Percentiles rank a stretch among this genome's conserved stretches.
Evolutionary conservation across 2,113 vertebrate genomes (phyloP).

Genomic region (Todiramphus saurophagus): DNA sequence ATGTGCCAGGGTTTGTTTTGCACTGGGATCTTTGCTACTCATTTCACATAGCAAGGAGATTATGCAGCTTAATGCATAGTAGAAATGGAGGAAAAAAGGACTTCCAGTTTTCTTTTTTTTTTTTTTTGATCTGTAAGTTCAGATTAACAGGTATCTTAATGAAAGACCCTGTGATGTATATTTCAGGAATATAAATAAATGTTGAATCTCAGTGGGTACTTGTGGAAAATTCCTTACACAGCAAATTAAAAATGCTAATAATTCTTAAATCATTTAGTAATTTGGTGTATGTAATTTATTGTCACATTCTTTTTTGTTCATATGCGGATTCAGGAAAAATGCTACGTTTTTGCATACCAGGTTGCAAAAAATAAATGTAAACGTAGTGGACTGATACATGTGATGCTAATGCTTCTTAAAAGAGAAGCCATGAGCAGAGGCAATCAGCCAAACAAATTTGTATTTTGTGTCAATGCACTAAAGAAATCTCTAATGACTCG

Average conservation of each 20-base stretch:
- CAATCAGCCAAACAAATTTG: slow-evolving; percentile 10
- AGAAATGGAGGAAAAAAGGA: background rate
- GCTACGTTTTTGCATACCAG: background rate
- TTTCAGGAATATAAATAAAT: background rate
- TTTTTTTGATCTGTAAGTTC: background rate
- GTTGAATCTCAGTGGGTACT: background rate
- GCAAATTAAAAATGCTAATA: background rate
- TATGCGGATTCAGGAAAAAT: background rate
- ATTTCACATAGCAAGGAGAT: background rate
- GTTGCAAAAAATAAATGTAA: background rate
- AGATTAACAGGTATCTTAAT: background rate
- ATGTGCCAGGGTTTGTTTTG: background rate
- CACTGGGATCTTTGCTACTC: background rate
- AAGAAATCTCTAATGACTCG: slow-evolving; percentile 16
- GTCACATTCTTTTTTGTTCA: background rate
- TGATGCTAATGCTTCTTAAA: background rate
- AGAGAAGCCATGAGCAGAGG: background rate
- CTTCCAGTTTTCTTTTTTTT: background rate
- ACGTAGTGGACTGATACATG: background rate
- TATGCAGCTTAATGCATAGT: background rate
- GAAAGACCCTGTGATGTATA: background rate
- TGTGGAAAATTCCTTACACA: background rate
- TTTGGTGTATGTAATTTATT: background rate
- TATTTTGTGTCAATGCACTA: background rate
- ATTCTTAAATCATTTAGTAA: background rate